phyloP scores from a whole-genome alignment of 2,113 vertebrate species.

The Scomber colias region DNA sequence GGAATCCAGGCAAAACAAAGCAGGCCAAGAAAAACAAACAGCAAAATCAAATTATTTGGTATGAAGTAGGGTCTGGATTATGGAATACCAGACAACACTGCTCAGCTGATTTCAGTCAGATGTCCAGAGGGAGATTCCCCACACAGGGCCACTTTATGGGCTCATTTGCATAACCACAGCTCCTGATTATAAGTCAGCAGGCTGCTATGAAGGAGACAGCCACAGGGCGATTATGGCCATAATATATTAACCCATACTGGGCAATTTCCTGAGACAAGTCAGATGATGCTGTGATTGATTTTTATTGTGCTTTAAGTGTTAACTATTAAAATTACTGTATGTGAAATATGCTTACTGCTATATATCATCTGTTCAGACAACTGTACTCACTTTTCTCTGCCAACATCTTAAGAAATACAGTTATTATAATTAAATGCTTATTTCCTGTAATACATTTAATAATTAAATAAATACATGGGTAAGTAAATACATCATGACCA shows the following conservation, averaged over 20 bases:
- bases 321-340: conserved; percentile 68
- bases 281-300: conserved; percentile 80
- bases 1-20: conserved; percentile 7
- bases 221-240: conserved; percentile 68
- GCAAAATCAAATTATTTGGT: conserved; percentile 49
- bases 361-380: conserved; percentile 50
- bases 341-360: conserved; percentile 46
- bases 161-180: conserved; percentile 74
- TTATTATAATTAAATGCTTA: not conserved
- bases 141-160: conserved; percentile 73
- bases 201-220: conserved; percentile 61
- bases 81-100: conserved; percentile 32
- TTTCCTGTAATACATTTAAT: too few relatives aligned
- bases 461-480: too few relatives aligned
- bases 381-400: conserved; percentile 10
- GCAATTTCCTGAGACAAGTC: conserved; percentile 74
- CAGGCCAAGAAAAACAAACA: conserved; percentile 18
- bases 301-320: conserved; percentile 67
- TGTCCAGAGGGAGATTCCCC: conserved; percentile 67
- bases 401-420: not conserved
- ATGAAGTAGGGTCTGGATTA: conserved; percentile 10
- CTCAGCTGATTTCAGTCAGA: conserved; percentile 63
- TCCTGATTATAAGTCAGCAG: conserved; percentile 72
- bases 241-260: conserved; percentile 79
- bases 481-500: not conserved